phyloP scores from a whole-genome alignment of 2,797 vertebrate species.

The Hyperoplus lanceolatus region DNA sequence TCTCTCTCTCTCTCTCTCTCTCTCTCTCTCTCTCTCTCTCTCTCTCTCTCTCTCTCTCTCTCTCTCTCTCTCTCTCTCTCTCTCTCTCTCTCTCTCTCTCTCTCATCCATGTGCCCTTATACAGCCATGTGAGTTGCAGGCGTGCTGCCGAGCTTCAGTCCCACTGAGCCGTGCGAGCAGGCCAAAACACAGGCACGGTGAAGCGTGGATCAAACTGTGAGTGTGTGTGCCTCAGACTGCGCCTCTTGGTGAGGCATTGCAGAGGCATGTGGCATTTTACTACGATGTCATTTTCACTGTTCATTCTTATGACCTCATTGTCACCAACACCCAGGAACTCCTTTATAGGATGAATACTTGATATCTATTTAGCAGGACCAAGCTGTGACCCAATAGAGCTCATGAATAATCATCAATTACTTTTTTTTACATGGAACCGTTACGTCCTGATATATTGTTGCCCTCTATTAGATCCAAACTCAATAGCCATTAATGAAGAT shows the following conservation, averaged over 20 bases:
- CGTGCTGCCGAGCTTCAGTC: conserved; percentile 69
- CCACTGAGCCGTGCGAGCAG: conserved; percentile 46
- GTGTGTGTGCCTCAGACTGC: neutral
- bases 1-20: no score
- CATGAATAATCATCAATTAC: neutral
- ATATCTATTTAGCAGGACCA: neutral
- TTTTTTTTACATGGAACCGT: neutral
- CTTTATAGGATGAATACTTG: conserved; percentile 6
- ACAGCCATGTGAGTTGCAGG: conserved; percentile 85
- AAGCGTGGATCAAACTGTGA: conserved; percentile 39
- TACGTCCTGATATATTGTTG: neutral
- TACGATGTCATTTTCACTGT: conserved; percentile 37
- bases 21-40: no score
- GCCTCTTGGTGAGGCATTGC: conserved; percentile 37
- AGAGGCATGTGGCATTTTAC: conserved; percentile 67
- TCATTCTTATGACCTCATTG: conserved; percentile 42
- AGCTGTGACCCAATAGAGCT: neutral
- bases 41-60: no score
- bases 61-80: no score
- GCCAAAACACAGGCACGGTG: conserved; percentile 49
- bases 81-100: neutral
- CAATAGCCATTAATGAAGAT: neutral
- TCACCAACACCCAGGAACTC: conserved; percentile 10
- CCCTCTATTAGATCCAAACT: neutral
- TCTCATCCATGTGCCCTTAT: conserved; percentile 85